Percentiles rank a stretch among this genome's conserved stretches.
These are phyloP conservation scores for Bombyx huttoni DNA, from an alignment of 2,888 invertebrate genomes.

Conservation along the genomic window DNA sequence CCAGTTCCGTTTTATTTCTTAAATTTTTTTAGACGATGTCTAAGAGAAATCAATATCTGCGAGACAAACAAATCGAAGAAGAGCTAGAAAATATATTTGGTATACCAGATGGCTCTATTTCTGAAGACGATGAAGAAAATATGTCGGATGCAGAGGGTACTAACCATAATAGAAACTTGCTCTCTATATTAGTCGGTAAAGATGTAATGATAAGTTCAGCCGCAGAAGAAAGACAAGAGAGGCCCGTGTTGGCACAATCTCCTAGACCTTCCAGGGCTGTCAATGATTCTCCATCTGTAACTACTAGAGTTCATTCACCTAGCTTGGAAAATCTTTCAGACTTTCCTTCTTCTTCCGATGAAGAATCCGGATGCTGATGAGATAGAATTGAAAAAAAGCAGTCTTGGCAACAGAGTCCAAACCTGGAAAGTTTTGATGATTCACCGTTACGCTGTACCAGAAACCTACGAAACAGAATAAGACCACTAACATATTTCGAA, in stretches of 20 bases:
- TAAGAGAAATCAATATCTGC: slow-evolving; percentile 5
- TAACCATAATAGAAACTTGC: slow-evolving; percentile 6
- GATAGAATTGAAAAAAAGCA: slow-evolving; percentile 7
- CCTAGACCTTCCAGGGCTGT: slow-evolving; percentile 6
- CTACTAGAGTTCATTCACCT: slow-evolving; percentile 7
- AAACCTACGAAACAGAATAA: slow-evolving; percentile 7
- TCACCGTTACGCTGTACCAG: slow-evolving; percentile 6
- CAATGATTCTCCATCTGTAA: slow-evolving; percentile 7
- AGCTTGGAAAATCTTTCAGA: slow-evolving; percentile 8
- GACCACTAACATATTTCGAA: slow-evolving; percentile 6
- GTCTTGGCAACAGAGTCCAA: slow-evolving; percentile 5
- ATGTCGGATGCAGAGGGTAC: no score
- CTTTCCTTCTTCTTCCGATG: slow-evolving; percentile 9
- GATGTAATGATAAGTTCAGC: slow-evolving; percentile 8
- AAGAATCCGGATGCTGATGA: slow-evolving; percentile 7
- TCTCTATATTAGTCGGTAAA: slow-evolving; percentile 5
- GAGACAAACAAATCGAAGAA: slow-evolving; percentile 6
- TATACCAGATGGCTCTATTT: slow-evolving; percentile 7
- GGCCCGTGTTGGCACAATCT: slow-evolving; percentile 5
- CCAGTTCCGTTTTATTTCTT: slow-evolving; percentile 3
- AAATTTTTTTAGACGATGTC: slow-evolving; percentile 6
- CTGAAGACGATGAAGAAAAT: slow-evolving; percentile 6
- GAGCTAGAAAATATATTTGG: slow-evolving; percentile 8
- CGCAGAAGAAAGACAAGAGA: slow-evolving; percentile 4
- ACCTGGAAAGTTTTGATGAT: slow-evolving; percentile 4